Base-by-base conservation (phyloP, 2,888 invertebrate genomes). In the Drosophila glabriapex region DNA sequence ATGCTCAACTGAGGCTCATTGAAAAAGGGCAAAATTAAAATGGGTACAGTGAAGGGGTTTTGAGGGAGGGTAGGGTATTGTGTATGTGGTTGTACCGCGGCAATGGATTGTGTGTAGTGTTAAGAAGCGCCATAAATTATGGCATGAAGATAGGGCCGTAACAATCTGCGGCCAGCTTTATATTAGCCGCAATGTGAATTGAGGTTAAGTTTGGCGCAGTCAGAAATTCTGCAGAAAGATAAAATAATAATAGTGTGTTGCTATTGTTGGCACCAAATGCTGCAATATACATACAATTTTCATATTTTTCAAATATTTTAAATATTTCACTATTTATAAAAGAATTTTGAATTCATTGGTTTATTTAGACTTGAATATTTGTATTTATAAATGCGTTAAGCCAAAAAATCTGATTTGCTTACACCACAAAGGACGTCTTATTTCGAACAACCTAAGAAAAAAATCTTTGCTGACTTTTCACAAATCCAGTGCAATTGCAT, bases 41-140 rank as follows among this genome's bases (percentile, higher is more conserved):
- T 4, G 9, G 16, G 9, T 16, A 16, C 9, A 25, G 25, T 52
- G 43, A 46, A 58, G 46, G 46, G 19, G 33, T 16, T 46, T 16
- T 25, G 53, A 5, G 16, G 0, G 33, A 54, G 52, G 56, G 16
- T n/a, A 46, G 35, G 31, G 29, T 9, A 46, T 16, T 16, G 22
- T 19, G 19, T 46, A 54, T 43, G 59, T 58, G 61, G 31, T 62
- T 72, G 69, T 33, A 60, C 33, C 33, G 33, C 35, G 33, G 61
- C 59, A 68, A 61, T 58, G 59, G 64, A 52, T 61, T 68, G 60
- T 71, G 74, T 68, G 65, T 78, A 66, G 74, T 78, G 69, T 54
- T 80, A 79, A 73, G 82, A 78, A 71, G 33, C 31, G 56, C 75
- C 90, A 87, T 85, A 85, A 89, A 84, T 85, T 81, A 84, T 76